Conservation (phyloP, 2,797 vertebrate species). For the Leptatherina wallacei region DNA sequence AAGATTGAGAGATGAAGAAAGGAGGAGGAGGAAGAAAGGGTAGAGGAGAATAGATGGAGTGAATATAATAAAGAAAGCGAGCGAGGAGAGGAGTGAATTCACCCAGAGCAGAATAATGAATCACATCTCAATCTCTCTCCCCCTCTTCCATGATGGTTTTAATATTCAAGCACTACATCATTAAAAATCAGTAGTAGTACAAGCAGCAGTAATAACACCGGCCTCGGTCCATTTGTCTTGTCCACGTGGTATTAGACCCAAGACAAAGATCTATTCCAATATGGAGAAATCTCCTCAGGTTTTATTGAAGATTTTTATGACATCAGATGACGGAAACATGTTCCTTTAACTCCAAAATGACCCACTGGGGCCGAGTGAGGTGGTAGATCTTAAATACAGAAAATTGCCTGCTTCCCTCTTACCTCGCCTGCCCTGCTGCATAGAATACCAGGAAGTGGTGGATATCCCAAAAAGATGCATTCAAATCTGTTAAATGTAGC, state of each 20-base stretch:
- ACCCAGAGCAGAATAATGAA: slow-evolving; percentile 66
- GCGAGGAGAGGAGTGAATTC: slow-evolving; percentile 42
- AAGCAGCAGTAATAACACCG: slow-evolving; percentile 22
- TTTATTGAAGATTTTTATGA: background rate
- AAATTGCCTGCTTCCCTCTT: background rate
- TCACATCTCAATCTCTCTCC: slow-evolving; percentile 62
- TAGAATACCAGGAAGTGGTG: background rate
- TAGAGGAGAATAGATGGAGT: slow-evolving; percentile 33
- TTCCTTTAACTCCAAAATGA: background rate
- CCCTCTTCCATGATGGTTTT: slow-evolving; percentile 57
- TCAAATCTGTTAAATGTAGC: background rate
- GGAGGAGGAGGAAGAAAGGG: slow-evolving; percentile 22
- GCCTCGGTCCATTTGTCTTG: background rate
- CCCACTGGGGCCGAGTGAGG: background rate
- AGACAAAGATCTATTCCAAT: background rate
- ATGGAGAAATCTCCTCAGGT: background rate
- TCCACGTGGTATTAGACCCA: background rate
- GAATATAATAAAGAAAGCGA: slow-evolving; percentile 47
- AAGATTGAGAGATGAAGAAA: slow-evolving; percentile 33
- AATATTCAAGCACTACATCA: slow-evolving; percentile 67
- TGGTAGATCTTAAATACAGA: background rate
- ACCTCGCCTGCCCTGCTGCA: background rate
- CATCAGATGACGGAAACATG: background rate
- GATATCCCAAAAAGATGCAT: background rate
- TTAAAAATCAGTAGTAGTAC: slow-evolving; percentile 52